phyloP scores from a whole-genome alignment of 2,888 invertebrate species.

The Andrena bucephala region DNA sequence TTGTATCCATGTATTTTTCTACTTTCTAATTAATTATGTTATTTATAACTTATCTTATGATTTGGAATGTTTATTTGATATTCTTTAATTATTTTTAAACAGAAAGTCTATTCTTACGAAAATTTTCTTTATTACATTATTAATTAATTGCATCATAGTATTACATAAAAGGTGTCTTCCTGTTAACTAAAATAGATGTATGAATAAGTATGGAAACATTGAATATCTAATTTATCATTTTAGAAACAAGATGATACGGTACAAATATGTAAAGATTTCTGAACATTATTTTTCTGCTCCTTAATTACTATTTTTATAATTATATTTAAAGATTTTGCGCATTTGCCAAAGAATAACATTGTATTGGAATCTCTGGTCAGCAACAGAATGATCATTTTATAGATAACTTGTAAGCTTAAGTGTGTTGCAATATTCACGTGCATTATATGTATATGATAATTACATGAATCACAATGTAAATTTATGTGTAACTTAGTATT shows the following conservation, averaged over 20 bases:
- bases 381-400: neutral
- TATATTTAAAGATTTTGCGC: neutral
- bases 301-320: slow-evolving; percentile 37
- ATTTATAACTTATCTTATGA: neutral
- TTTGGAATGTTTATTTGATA: neutral
- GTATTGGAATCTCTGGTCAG: neutral
- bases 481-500: slow-evolving; percentile 2
- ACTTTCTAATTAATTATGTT: neutral
- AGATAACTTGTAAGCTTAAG: slow-evolving; percentile 6
- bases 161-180: neutral
- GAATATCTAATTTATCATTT: slow-evolving; percentile 9
- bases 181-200: neutral
- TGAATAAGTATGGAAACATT: neutral
- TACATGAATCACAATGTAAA: slow-evolving; percentile 2
- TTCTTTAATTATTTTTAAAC: neutral
- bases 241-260: slow-evolving; percentile 13
- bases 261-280: slow-evolving; percentile 33
- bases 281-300: neutral
- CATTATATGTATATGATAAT: neutral
- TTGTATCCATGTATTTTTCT: neutral
- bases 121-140: neutral
- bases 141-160: neutral
- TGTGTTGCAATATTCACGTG: slow-evolving; percentile 18
- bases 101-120: neutral
- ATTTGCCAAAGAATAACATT: slow-evolving; percentile 25